phyloP scores from a whole-genome alignment of 2,113 vertebrate genomes.

The Chamaea fasciata region DNA sequence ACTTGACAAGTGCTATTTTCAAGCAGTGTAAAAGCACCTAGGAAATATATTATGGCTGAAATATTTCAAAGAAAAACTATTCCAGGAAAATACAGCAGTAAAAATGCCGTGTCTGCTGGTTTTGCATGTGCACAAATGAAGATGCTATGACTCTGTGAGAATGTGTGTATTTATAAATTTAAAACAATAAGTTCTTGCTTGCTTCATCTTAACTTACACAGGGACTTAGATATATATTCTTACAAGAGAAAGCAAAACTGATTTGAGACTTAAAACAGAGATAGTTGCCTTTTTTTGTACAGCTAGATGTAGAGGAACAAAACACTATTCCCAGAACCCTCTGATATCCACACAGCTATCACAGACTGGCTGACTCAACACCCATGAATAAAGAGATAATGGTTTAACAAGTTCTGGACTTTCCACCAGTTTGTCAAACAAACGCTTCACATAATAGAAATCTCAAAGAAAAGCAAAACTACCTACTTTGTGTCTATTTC shows the following conservation, averaged over 20 bases:
- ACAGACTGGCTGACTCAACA: not conserved
- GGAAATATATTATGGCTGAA: not conserved
- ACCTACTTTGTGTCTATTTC: not conserved
- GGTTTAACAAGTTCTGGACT: not conserved
- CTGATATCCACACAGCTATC: not conserved
- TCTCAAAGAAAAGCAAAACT: not conserved
- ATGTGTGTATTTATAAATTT: not conserved
- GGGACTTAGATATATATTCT: not conserved
- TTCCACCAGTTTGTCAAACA: not conserved
- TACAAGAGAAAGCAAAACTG: not conserved
- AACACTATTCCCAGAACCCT: not conserved
- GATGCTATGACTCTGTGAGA: not conserved
- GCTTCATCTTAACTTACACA: not conserved
- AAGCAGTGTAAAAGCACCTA: not conserved
- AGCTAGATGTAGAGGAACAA: not conserved
- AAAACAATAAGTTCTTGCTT: not conserved
- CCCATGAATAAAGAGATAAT: not conserved
- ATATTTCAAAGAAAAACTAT: not conserved
- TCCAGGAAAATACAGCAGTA: not conserved
- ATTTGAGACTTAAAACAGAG: not conserved
- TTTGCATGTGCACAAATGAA: not conserved
- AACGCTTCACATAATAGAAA: not conserved
- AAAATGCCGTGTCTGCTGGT: not conserved
- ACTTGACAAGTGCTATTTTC: not conserved
- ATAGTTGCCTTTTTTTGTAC: not conserved